phyloP scores from a whole-genome alignment of 2,888 invertebrate species.

The Xanthorhoe spadicearia region DNA sequence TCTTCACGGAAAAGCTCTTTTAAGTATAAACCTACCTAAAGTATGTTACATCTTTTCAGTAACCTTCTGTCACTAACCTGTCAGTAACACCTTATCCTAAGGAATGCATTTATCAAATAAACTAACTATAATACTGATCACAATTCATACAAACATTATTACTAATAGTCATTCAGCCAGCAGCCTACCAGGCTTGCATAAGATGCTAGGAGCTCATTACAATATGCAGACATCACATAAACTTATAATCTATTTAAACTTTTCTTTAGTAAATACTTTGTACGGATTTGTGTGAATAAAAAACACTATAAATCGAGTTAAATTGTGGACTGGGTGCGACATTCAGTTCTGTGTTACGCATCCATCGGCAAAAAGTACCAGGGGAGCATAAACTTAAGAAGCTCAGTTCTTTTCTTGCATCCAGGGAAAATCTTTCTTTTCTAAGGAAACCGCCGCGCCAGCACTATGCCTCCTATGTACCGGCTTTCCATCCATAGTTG shows the following conservation, averaged over 20 bases:
- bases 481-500: conserved; percentile 58
- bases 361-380: conserved; percentile 47
- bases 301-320: conserved; percentile 6
- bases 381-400: conserved; percentile 44
- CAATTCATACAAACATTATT: conserved; percentile 49
- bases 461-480: conserved; percentile 77
- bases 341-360: conserved; percentile 23
- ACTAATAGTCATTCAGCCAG: conserved; percentile 46
- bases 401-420: conserved; percentile 52
- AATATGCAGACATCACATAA: conserved; percentile 1
- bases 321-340: conserved; percentile 1
- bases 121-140: conserved; percentile 72
- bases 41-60: conserved; percentile 60
- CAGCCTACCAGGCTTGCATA: conserved; percentile 33
- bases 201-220: conserved; percentile 31
- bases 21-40: conserved; percentile 44
- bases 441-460: conserved; percentile 69
- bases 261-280: conserved; percentile 8
- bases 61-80: too few relatives aligned
- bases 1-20: not conserved
- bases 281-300: conserved; percentile 2
- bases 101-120: conserved; percentile 54
- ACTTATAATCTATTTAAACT: not conserved
- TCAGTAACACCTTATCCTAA: conserved; percentile 50
- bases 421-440: conserved; percentile 69